phyloP scores from a whole-genome alignment of 2,113 vertebrate species.

The Protobothrops mucrosquamatus region DNA sequence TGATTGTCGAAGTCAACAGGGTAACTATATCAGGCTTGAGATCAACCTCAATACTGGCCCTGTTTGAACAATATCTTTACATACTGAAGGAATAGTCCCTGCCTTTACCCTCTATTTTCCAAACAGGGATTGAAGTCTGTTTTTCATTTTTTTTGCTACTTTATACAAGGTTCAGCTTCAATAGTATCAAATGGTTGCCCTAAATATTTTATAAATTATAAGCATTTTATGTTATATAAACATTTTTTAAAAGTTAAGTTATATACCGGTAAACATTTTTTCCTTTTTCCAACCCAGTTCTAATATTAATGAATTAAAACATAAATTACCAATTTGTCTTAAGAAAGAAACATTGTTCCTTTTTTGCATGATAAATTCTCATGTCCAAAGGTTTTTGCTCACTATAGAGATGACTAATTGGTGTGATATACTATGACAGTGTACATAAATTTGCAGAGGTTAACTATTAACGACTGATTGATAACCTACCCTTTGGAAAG shows the following conservation, averaged over 20 bases:
- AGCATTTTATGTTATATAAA: not conserved
- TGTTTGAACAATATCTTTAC: not conserved
- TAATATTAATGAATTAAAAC: not conserved
- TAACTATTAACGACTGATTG: not conserved
- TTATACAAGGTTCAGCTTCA: not conserved
- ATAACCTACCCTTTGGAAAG: not conserved
- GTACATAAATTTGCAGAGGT: not conserved
- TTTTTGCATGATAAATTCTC: not conserved
- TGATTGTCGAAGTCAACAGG: not conserved
- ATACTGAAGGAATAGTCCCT: not conserved
- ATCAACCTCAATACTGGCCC: not conserved
- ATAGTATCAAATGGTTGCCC: not conserved
- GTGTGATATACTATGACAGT: not conserved
- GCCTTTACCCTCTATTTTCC: not conserved
- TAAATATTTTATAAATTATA: not conserved
- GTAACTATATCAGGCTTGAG: not conserved
- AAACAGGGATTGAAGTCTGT: not conserved
- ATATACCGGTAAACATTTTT: not conserved
- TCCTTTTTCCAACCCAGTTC: not conserved
- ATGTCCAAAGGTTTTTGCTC: not conserved
- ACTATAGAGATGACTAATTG: not conserved
- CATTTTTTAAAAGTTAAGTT: not conserved
- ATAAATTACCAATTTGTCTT: not conserved
- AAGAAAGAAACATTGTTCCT: not conserved
- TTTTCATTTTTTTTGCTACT: not conserved